A percentile compares a stretch with the other conserved stretches of the same genome.
These are phyloP conservation scores for Patagioenas fasciata DNA, from an alignment of 2,113 vertebrate genomes.

Conservation along the genomic window DNA sequence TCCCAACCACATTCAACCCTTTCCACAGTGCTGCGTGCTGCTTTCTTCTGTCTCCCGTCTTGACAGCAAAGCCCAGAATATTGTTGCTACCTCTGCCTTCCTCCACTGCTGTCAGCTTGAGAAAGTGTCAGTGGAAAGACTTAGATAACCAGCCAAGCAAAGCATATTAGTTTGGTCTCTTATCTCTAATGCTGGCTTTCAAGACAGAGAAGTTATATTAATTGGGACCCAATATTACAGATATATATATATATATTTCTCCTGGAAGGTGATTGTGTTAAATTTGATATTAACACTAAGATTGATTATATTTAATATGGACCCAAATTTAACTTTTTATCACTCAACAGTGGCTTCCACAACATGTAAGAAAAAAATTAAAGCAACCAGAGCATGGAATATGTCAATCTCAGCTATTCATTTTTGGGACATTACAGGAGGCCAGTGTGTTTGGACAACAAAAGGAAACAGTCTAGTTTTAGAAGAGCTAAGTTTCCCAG, in stretches of 20 bases:
- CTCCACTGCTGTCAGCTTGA: not conserved
- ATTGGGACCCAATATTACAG: not conserved
- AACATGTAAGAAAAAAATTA: not conserved
- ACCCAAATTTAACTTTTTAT: not conserved
- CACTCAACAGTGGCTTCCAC: not conserved
- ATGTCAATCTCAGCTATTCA: not conserved
- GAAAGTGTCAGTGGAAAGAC: constrained; percentile 28
- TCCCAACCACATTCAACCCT: not conserved
- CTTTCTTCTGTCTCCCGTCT: not conserved
- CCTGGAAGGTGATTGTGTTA: not conserved
- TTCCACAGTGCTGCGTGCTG: not conserved
- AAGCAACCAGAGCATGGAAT: not conserved
- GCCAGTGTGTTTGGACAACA: not conserved
- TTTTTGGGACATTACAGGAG: not conserved
- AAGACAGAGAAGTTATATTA: constrained; percentile 31
- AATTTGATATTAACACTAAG: not conserved
- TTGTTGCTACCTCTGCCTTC: not conserved
- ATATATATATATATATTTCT: not conserved
- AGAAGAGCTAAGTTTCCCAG: not conserved
- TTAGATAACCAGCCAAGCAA: constrained; percentile 46
- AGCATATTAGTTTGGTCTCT: constrained; percentile 20
- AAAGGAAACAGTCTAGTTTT: not conserved
- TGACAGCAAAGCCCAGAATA: not conserved
- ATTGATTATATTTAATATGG: not conserved
- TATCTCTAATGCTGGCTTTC: not conserved